A percentile compares a stretch with the other conserved stretches of the same genome.
phyloP scores from a whole-genome alignment of 2,888 invertebrate species.

The Acrobasis repandana region DNA sequence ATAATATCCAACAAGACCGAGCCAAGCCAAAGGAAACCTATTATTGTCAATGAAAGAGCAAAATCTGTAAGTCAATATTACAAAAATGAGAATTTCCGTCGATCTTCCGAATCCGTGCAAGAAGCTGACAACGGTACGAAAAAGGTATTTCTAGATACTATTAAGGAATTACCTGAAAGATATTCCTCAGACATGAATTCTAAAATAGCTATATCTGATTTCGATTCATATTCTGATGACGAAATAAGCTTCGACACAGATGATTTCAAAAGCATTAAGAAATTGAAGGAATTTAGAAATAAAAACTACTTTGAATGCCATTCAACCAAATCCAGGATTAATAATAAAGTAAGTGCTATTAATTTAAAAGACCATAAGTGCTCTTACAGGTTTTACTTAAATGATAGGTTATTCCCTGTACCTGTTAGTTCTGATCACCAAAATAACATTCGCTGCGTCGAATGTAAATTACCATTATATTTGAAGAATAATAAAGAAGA shows the following conservation, averaged over 20 bases:
- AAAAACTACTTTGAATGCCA: slow-evolving; percentile 85
- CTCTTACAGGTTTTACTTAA: slow-evolving; percentile 80
- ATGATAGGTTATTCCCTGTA: slow-evolving; percentile 82
- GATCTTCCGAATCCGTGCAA: slow-evolving; percentile 51
- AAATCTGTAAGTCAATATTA: slow-evolving; percentile 56
- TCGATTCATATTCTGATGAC: slow-evolving; percentile 45
- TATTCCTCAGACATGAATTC: slow-evolving; percentile 35
- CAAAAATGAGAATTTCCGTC: slow-evolving; percentile 62
- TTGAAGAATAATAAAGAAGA: slow-evolving; percentile 33
- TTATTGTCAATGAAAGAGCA: slow-evolving; percentile 17
- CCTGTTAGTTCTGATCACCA: slow-evolving; percentile 70
- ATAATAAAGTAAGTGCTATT: slow-evolving; percentile 45
- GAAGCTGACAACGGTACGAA: slow-evolving; percentile 39
- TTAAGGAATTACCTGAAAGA: slow-evolving; percentile 57
- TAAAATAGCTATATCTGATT: slow-evolving; percentile 31
- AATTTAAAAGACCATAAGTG: slow-evolving; percentile 70
- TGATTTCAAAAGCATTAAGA: slow-evolving; percentile 44
- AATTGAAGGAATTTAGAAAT: slow-evolving; percentile 76
- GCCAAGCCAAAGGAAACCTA: neutral
- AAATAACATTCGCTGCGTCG: slow-evolving; percentile 72
- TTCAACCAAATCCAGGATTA: slow-evolving; percentile 67
- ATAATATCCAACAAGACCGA: neutral
- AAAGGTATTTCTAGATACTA: slow-evolving; percentile 55
- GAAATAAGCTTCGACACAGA: slow-evolving; percentile 46
- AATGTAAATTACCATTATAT: slow-evolving; percentile 73